Evolutionary conservation across 2,888 invertebrate genomes (phyloP).

Genomic region (Hypolimnas misippus): DNA sequence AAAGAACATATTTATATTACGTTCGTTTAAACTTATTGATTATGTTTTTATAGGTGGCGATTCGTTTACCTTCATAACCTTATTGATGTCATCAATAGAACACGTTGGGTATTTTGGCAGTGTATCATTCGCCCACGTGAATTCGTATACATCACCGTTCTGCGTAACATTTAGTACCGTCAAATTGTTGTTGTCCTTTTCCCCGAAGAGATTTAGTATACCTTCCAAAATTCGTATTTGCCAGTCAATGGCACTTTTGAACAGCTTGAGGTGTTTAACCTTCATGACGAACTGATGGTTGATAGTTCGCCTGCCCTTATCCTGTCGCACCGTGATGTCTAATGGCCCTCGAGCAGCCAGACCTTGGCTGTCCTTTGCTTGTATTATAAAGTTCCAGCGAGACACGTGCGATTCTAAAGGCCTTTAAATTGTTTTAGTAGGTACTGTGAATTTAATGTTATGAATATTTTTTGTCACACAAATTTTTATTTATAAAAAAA

Average conservation of each 20-base stretch:
- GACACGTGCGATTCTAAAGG: conserved; percentile 93
- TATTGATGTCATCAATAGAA: conserved; percentile 89
- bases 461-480: too few species aligned
- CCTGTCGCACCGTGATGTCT: conserved; percentile 92
- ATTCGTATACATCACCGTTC: conserved; percentile 85
- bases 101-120: conserved; percentile 89
- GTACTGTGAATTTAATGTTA: too few species aligned
- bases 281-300: conserved; percentile 92
- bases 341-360: conserved; percentile 88
- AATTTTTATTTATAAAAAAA: too few species aligned
- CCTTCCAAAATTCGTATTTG: conserved; percentile 86
- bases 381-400: conserved; percentile 90
- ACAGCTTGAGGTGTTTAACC: conserved; percentile 77
- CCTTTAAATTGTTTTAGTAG: too few species aligned
- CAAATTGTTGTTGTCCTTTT: conserved; percentile 86
- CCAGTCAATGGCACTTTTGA: conserved; percentile 90
- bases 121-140: conserved; percentile 94
- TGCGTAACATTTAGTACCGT: conserved; percentile 87
- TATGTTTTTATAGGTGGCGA: too few species aligned
- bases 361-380: conserved; percentile 92
- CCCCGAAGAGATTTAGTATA: conserved; percentile 82
- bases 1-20: too few species aligned
- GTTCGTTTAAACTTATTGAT: too few species aligned
- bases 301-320: conserved; percentile 89
- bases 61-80: conserved; percentile 86